Percentiles rank a stretch among this genome's conserved stretches.
phyloP scores from a whole-genome alignment of 2,888 invertebrate genomes.

The Hyles lineata region DNA sequence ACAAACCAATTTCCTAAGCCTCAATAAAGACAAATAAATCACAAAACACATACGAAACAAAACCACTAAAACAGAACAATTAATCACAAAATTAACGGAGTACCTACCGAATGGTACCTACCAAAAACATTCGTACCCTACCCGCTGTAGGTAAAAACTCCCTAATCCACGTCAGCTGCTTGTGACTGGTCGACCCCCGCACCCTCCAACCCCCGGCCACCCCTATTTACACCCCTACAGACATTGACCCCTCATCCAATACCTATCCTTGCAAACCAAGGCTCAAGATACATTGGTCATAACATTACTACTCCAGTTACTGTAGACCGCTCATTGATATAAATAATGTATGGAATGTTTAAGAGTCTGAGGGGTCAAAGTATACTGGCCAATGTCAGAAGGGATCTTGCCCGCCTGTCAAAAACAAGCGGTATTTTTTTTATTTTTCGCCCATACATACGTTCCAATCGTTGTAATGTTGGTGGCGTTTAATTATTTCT shows the following conservation, averaged over 20 bases:
- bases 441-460: conserved; percentile 4
- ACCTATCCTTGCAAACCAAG: conserved; percentile 45
- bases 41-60: conserved; percentile 18
- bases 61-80: conserved; percentile 39
- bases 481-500: conserved; percentile 21
- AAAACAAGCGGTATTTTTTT: conserved; percentile 66
- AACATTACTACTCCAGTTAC: conserved; percentile 44
- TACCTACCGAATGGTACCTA: conserved; percentile 27
- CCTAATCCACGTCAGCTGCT: conserved; percentile 83
- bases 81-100: conserved; percentile 39
- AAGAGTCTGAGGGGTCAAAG: not conserved
- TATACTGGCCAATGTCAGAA: not conserved
- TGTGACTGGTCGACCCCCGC: conserved; percentile 73
- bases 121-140: conserved; percentile 52
- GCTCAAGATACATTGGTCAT: conserved; percentile 60
- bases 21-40: not conserved
- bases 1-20: not conserved
- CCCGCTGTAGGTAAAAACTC: conserved; percentile 79
- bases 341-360: not conserved
- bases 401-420: conserved; percentile 58
- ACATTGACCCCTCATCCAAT: conserved; percentile 52
- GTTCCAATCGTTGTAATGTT: conserved; percentile 3
- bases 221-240: conserved; percentile 64
- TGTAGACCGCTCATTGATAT: conserved; percentile 44
- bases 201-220: conserved; percentile 55